Conservation (phyloP, 2,888 invertebrate genomes). For the Hyalella azteca region DNA sequence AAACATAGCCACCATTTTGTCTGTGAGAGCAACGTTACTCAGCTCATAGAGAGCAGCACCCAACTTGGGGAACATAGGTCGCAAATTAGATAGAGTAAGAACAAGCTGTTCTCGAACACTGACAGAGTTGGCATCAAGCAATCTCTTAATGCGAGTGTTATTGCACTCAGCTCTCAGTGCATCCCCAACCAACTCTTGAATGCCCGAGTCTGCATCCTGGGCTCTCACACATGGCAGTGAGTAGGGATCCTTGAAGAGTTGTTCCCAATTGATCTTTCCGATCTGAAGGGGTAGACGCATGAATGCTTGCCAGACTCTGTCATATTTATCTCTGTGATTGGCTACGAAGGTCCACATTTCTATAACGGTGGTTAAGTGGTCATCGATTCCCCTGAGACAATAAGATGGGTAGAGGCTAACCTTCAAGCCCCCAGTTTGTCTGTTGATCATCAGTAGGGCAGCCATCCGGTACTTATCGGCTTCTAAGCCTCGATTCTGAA, state of each 20-base stretch:
- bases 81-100: background rate
- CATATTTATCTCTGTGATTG: background rate
- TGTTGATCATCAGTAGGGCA: background rate
- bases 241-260: background rate
- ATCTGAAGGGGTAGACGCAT: background rate
- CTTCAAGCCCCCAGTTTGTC: background rate
- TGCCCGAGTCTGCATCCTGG: background rate
- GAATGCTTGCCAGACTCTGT: no score
- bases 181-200: background rate
- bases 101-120: background rate
- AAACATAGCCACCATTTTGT: background rate
- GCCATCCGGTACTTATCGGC: background rate
- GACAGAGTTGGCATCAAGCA: background rate
- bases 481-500: background rate
- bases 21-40: background rate
- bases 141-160: background rate
- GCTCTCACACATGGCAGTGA: background rate
- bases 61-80: background rate
- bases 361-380: background rate
- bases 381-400: background rate
- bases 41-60: background rate
- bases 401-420: background rate
- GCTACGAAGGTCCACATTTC: background rate
- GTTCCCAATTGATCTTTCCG: background rate
- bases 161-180: background rate